These are phyloP conservation scores for Temnothorax rugatulus DNA, from an alignment of 2,888 invertebrate species.

Conservation along the genomic window DNA sequence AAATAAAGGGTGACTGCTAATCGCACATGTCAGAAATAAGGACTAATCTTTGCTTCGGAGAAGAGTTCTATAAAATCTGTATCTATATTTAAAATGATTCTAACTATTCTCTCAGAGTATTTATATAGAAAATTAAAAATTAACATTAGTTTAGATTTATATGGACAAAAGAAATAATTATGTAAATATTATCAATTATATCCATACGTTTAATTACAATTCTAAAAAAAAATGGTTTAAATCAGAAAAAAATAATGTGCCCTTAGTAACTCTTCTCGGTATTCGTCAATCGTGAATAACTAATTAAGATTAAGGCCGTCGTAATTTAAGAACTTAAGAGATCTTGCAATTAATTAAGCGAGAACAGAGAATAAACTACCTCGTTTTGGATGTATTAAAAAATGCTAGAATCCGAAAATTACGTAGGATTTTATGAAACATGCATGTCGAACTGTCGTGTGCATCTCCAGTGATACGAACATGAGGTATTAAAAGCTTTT, in stretches of 20 bases:
- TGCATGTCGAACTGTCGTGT: conserved; percentile 46
- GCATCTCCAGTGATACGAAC: conserved; percentile 64
- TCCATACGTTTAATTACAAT: not conserved
- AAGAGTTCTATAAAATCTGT: not conserved
- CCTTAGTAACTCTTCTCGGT: not conserved
- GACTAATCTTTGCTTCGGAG: not conserved
- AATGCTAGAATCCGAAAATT: not conserved
- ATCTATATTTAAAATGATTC: not conserved
- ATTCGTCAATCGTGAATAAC: conserved; percentile 17
- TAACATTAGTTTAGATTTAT: not conserved
- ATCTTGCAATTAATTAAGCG: conserved; percentile 48
- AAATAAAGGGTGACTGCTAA: not conserved
- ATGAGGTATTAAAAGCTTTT: conserved; percentile 73
- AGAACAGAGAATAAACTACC: conserved; percentile 24
- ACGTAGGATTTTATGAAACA: not conserved
- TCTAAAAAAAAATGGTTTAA: not conserved
- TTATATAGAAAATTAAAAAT: conserved; percentile 3
- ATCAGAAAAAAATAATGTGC: not conserved
- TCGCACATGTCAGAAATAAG: not conserved
- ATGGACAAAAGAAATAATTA: not conserved
- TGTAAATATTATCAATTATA: not conserved
- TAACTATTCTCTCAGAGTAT: not conserved
- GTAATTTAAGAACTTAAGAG: conserved; percentile 67
- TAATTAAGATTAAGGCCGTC: conserved; percentile 66
- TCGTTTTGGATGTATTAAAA: conserved; percentile 37